These are phyloP conservation scores for Sycobia sp. DNA, from an alignment of 1,140 invertebrate species.

Conservation along the genomic window DNA sequence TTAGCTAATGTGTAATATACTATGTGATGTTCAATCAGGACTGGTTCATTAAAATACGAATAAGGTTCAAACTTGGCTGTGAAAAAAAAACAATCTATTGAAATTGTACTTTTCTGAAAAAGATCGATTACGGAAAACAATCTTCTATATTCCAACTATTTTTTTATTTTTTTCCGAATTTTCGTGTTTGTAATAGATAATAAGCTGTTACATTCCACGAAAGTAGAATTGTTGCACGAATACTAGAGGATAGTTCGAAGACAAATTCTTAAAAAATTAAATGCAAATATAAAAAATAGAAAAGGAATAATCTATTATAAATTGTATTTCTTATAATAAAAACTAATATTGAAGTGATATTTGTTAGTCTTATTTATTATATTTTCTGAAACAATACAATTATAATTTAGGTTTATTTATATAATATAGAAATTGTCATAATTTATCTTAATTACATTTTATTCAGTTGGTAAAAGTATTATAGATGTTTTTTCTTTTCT, in stretches of 20 bases:
- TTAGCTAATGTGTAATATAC: constrained; percentile 9
- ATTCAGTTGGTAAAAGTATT: too few species aligned
- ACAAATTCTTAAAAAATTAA: too few species aligned
- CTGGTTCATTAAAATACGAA: constrained; percentile 16
- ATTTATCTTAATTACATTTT: too few species aligned
- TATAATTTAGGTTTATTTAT: too few species aligned
- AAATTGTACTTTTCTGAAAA: neutral
- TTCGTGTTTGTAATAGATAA: constrained; percentile 17
- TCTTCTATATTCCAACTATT: neutral
- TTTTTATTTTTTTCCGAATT: constrained; percentile 5
- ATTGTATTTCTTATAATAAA: constrained; percentile 13
- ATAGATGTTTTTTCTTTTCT: too few species aligned
- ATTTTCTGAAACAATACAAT: too few species aligned
- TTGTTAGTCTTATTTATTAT: too few species aligned
- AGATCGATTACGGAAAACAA: neutral
- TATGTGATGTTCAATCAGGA: constrained; percentile 14
- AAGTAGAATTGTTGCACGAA: constrained; percentile 42
- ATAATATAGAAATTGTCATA: too few species aligned
- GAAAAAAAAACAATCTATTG: constrained; percentile 15
- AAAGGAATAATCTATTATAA: neutral
- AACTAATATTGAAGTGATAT: too few species aligned
- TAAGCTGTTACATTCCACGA: constrained; percentile 44
- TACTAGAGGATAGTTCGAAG: too few species aligned
- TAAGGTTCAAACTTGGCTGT: constrained; percentile 14
- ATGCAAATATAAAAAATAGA: too few species aligned